Conservation (phyloP, 2,113 vertebrate genomes). For the Mormyrus iriodes region DNA sequence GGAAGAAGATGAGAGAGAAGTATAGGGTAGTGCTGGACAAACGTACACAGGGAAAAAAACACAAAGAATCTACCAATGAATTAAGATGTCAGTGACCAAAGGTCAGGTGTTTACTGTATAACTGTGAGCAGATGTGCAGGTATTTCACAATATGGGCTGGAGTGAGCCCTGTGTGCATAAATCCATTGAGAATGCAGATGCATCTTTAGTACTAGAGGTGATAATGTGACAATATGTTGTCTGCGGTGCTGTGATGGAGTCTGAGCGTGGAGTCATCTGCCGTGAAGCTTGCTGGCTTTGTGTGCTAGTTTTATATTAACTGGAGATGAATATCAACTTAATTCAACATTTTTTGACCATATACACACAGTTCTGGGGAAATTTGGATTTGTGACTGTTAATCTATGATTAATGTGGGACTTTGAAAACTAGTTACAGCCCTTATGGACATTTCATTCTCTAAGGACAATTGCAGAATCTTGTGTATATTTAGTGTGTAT, state of each 20-base stretch:
- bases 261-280: background rate
- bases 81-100: constrained; percentile 60
- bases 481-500: background rate
- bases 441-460: background rate
- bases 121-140: constrained; percentile 65
- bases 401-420: background rate
- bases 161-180: constrained; percentile 42
- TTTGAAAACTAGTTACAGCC: background rate
- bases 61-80: constrained; percentile 55
- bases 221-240: constrained; percentile 18
- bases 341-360: background rate
- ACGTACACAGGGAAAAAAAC: constrained; percentile 10
- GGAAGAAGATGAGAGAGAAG: background rate
- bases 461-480: background rate
- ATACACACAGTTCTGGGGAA: background rate
- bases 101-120: constrained; percentile 61
- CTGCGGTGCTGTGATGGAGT: constrained; percentile 42
- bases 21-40: background rate
- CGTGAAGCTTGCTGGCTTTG: background rate
- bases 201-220: background rate
- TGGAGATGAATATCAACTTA: background rate
- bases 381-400: background rate
- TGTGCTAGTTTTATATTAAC: background rate
- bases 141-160: constrained; percentile 65
- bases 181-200: constrained; percentile 51